phyloP scores from a whole-genome alignment of 2,888 invertebrate genomes.

The Hofmannophila pseudospretella region DNA sequence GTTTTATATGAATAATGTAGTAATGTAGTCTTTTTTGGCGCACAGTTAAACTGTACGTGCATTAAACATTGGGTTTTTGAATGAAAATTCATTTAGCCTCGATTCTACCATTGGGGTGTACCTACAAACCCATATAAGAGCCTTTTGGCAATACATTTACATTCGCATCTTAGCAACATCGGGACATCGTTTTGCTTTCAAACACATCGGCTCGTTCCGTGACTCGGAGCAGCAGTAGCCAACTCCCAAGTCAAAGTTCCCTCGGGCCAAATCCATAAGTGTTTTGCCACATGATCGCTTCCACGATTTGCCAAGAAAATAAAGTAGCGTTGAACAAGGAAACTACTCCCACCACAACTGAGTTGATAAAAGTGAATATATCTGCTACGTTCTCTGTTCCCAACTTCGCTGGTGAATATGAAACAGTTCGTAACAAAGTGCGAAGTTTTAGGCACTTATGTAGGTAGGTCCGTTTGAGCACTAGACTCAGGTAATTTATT shows the following conservation, averaged over 20 bases:
- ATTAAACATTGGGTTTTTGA: not conserved
- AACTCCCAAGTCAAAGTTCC: slow-evolving; percentile 70
- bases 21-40: too few relatives aligned
- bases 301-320: slow-evolving; percentile 73
- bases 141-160: slow-evolving; percentile 50
- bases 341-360: slow-evolving; percentile 54
- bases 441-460: slow-evolving; percentile 25
- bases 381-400: slow-evolving; percentile 27
- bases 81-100: slow-evolving; percentile 2
- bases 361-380: slow-evolving; percentile 56
- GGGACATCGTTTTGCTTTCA: slow-evolving; percentile 73
- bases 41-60: too few relatives aligned
- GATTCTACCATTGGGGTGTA: not conserved
- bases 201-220: slow-evolving; percentile 47
- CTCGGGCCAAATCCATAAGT: slow-evolving; percentile 71
- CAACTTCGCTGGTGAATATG: slow-evolving; percentile 52
- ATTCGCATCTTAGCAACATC: slow-evolving; percentile 50
- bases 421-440: slow-evolving; percentile 32
- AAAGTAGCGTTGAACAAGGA: slow-evolving; percentile 55
- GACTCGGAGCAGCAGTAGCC: slow-evolving; percentile 31
- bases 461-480: slow-evolving; percentile 15
- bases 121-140: slow-evolving; percentile 27
- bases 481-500: slow-evolving; percentile 18
- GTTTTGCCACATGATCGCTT: slow-evolving; percentile 76
- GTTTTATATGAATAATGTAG: too few relatives aligned